phyloP scores from a whole-genome alignment of 2,113 vertebrate genomes.

The Sylvietta virens region DNA sequence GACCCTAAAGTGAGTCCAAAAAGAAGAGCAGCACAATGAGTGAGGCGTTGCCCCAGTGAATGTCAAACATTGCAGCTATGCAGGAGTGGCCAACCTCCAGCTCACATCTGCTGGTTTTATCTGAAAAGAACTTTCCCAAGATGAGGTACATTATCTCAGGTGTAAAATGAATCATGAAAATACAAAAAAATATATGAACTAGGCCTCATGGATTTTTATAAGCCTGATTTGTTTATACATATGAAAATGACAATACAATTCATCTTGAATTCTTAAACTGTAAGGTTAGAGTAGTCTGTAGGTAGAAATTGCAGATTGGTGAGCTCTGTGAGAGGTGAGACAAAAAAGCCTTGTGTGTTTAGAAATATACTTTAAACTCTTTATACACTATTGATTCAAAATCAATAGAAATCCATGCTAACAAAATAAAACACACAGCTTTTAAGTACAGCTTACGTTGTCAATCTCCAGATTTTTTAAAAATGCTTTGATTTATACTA shows the following conservation, averaged over 20 bases:
- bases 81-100: neutral
- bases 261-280: neutral
- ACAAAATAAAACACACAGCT: neutral
- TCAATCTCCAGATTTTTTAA: neutral
- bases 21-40: neutral
- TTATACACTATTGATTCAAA: neutral
- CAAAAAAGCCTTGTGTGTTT: neutral
- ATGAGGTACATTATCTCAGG: neutral
- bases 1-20: neutral
- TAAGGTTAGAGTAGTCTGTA: neutral
- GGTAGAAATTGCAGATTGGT: neutral
- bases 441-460: neutral
- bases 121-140: neutral
- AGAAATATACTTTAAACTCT: neutral
- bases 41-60: neutral
- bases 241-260: neutral
- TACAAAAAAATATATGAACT: neutral
- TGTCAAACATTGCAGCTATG: neutral
- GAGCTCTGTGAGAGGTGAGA: neutral
- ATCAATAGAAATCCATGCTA: neutral
- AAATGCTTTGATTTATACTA: neutral
- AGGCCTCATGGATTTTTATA: neutral
- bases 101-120: neutral
- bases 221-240: accelerated
- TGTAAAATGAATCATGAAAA: neutral